Percentiles rank a stretch among this genome's conserved stretches.
Evolutionary conservation across 2,113 vertebrate species (phyloP).

Genomic region (Desmodus rotundus): DNA sequence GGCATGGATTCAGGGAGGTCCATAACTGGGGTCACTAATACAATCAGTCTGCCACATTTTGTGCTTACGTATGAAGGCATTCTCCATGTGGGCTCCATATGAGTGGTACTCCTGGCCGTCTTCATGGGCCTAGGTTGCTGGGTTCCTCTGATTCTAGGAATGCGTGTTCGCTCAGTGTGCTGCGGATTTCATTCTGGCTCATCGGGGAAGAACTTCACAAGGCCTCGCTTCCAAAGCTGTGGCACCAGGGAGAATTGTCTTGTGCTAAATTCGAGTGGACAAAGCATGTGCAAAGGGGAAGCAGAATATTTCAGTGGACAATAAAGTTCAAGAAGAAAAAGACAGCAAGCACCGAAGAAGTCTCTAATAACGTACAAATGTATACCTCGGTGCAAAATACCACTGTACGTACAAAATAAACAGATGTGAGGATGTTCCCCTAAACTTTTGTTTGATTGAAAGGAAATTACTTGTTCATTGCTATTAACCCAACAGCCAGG

Average conservation of each 20-base stretch:
- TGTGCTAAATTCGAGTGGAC: not conserved
- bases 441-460: not conserved
- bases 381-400: not conserved
- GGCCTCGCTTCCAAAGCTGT: not conserved
- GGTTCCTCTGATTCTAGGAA: rapidly evolving
- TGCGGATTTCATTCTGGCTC: not conserved
- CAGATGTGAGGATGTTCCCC: not conserved
- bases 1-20: not conserved
- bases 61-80: not conserved
- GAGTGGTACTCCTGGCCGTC: not conserved
- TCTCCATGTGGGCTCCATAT: not conserved
- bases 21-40: not conserved
- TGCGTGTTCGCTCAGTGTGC: rapidly evolving
- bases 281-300: not conserved
- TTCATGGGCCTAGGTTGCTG: not conserved
- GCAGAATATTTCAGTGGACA: not conserved
- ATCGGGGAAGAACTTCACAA: not conserved
- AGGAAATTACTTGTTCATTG: not conserved
- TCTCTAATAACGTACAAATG: not conserved
- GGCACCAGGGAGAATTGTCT: too few relatives aligned
- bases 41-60: too few relatives aligned
- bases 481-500: not conserved
- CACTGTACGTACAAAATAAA: not conserved
- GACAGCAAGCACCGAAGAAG: not conserved
- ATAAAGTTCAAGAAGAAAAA: not conserved